These are phyloP conservation scores for Mandrillus leucophaeus DNA, from an alignment of 2,113 vertebrate species.

Conservation along the genomic window DNA sequence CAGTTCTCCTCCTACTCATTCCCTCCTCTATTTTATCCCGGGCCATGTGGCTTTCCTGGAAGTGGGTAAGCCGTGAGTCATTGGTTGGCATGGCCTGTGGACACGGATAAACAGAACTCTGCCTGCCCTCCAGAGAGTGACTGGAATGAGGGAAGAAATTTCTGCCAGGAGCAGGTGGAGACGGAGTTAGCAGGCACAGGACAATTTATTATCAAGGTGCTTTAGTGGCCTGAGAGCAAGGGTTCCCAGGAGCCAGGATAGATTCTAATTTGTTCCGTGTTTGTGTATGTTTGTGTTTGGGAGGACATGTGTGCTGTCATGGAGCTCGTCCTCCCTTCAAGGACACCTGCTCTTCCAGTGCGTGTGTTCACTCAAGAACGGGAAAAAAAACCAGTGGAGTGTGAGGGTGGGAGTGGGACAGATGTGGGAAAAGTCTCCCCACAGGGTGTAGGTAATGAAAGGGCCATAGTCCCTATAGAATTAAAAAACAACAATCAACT, in stretches of 20 bases:
- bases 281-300: background rate
- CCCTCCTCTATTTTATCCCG: too few relatives aligned
- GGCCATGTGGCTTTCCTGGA: background rate
- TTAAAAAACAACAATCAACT: background rate
- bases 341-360: background rate
- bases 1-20: background rate
- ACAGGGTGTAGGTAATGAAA: background rate
- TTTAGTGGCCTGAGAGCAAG: background rate
- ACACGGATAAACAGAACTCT: conserved; percentile 19
- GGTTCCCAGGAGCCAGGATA: background rate
- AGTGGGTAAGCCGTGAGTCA: background rate
- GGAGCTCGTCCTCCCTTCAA: background rate
- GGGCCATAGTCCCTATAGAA: background rate
- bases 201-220: background rate
- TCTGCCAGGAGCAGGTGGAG: background rate
- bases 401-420: fast-evolving
- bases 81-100: background rate
- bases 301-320: background rate
- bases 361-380: background rate
- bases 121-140: background rate
- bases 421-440: too few relatives aligned
- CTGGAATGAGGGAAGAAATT: background rate
- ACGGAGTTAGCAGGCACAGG: background rate
- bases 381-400: background rate
- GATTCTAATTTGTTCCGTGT: background rate